Percentiles rank a stretch among this genome's conserved stretches.
Evolutionary conservation across 2,113 vertebrate genomes (phyloP).

Genomic region (Ornithorhynchus anatinus): DNA sequence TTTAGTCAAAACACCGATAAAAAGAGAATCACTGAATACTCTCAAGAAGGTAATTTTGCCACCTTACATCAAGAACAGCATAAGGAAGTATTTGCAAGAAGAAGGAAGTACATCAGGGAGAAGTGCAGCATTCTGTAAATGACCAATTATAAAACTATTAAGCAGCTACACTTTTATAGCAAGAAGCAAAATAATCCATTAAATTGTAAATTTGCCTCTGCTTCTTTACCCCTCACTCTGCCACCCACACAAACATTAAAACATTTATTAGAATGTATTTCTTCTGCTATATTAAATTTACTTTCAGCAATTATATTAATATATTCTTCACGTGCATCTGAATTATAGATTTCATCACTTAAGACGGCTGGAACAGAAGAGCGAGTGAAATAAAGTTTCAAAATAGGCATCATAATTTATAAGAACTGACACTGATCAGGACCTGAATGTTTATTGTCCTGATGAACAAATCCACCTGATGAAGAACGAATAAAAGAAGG

Average conservation of each 20-base stretch:
- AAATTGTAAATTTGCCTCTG: constrained; percentile 12
- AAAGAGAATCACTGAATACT: neutral
- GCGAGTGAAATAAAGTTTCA: constrained; percentile 40
- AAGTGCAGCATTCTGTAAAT: constrained; percentile 27
- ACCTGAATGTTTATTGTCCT: neutral
- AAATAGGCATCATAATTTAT: constrained; percentile 3
- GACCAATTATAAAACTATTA: constrained; percentile 53
- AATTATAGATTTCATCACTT: constrained; percentile 11
- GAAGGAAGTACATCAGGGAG: neutral
- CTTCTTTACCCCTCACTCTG: neutral
- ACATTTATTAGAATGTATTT: constrained; percentile 26
- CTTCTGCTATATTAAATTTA: constrained; percentile 8
- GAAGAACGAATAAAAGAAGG: neutral
- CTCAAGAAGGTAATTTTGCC: neutral
- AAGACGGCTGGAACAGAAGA: constrained; percentile 4
- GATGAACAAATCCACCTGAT: neutral
- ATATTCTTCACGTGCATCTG: neutral
- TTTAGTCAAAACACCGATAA: neutral
- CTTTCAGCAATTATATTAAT: constrained; percentile 27
- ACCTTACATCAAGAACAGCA: neutral
- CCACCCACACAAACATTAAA: constrained; percentile 1
- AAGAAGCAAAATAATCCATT: constrained; percentile 50
- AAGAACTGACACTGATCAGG: neutral
- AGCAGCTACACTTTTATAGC: constrained; percentile 28
- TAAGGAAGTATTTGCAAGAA: neutral